phyloP scores from a whole-genome alignment of 2,888 invertebrate species.

The Mamestra brassicae region DNA sequence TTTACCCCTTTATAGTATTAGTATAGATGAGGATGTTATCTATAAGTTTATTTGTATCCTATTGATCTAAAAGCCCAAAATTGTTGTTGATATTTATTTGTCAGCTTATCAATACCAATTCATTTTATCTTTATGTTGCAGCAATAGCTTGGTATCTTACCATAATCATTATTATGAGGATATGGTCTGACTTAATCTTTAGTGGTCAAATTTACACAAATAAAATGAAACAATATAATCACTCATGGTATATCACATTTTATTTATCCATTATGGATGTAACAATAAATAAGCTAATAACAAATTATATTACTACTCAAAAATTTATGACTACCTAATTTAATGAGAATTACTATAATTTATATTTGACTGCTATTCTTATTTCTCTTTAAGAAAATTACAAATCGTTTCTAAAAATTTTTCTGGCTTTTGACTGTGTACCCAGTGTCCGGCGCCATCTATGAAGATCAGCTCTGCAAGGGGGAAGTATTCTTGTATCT shows the following conservation, averaged over 20 bases:
- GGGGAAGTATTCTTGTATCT: slow-evolving; percentile 94
- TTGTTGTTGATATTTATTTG: not conserved
- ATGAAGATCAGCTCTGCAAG: slow-evolving; percentile 93
- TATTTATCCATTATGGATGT: slow-evolving; percentile 45
- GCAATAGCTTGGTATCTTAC: not conserved
- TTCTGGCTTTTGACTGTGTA: slow-evolving; percentile 97
- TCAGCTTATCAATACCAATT: not conserved
- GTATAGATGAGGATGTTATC: too few relatives aligned
- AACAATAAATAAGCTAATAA: slow-evolving; percentile 61
- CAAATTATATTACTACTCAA: slow-evolving; percentile 57
- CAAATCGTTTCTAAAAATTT: slow-evolving; percentile 93
- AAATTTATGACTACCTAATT: slow-evolving; percentile 58
- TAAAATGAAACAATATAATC: slow-evolving; percentile 15
- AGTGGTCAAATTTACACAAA: slow-evolving; percentile 5
- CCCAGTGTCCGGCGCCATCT: slow-evolving; percentile 97
- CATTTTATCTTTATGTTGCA: slow-evolving; percentile 6
- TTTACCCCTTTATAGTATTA: too few relatives aligned
- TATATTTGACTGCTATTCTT: slow-evolving; percentile 59
- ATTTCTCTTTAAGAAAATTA: slow-evolving; percentile 91
- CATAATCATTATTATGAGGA: slow-evolving; percentile 25
- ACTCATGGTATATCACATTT: slow-evolving; percentile 49
- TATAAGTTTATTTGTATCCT: not conserved
- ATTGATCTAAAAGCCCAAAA: not conserved
- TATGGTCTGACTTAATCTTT: slow-evolving; percentile 26
- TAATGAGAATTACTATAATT: slow-evolving; percentile 66